Base-by-base conservation (phyloP, 2,113 vertebrate species). In the Leucopternis melanops region DNA sequence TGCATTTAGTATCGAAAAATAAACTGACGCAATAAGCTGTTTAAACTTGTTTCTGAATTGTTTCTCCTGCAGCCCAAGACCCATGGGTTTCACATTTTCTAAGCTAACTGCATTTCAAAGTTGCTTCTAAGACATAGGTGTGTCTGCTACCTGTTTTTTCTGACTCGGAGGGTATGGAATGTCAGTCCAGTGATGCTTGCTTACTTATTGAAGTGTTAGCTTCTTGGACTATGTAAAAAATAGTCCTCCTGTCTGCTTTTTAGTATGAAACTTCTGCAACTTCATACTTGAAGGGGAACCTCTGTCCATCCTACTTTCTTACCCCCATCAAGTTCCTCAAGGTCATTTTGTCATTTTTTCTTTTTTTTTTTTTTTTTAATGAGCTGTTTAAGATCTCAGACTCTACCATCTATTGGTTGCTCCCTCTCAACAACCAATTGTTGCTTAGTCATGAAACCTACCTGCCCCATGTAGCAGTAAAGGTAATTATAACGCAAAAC, bases 71-170 rank as follows among this genome's bases (percentile, higher is more conserved):
- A 82, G 21, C 42, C 17, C 19, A 50, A 36, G 50, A 74, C 31
- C 15, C 13, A 2, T 7, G 27, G 6, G 25, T 15, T n/a, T 81
- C 5, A 34, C 1, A 2, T 77, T 95, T 87, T 87, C 42, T 38
- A n/a, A 45, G 18, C 17, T 57, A 34, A 80, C 38, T 13, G 17
- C 17, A 10, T 52, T 91, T 91, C 29, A 71, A 47, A 71, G 16
- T 38, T 89, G 23, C 31, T 61, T 0, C 1, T 57, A 36, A 66
- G 57, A 61, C 23, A 16, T 57, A 8, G 0, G 1, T 54, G 3
- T 63, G 14, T 86, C 47, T 84, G 20, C 44, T 67, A 26, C 16
- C 5, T 44, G 42, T 17, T 62, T 42, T 67, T 67, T 55, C 5
- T 75, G 20, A n/a, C 22, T 55, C 3, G 0, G 11, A n/a, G 49